Evolutionary conservation across 2,888 invertebrate species (phyloP).

Genomic region (Caenorhabditis doughertyi): DNA sequence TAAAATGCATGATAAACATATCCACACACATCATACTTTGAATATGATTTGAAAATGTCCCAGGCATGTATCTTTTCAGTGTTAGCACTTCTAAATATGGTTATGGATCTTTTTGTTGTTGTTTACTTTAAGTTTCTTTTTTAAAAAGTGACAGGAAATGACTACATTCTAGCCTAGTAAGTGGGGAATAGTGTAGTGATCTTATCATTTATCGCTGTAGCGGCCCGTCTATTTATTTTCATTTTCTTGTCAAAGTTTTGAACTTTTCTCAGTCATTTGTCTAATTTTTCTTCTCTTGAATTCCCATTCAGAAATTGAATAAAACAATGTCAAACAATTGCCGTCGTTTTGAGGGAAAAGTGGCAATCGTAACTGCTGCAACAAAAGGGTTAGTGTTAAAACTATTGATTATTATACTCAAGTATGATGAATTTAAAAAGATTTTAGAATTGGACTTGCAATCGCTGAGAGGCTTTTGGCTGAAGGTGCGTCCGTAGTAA

Average conservation of each 20-base stretch:
- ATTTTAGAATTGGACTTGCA: slow-evolving; percentile 89
- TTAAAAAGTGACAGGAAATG: not conserved
- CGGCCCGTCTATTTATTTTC: slow-evolving; percentile 2
- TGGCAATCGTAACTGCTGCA: slow-evolving; percentile 81
- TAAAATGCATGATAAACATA: no score
- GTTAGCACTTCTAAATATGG: not conserved
- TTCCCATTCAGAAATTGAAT: not conserved
- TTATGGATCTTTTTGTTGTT: not conserved
- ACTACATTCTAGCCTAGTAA: slow-evolving; percentile 45
- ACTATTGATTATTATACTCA: slow-evolving; percentile 6
- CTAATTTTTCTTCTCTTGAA: not conserved
- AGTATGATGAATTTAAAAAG: no score
- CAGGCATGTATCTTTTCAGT: no score
- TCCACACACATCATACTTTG: no score
- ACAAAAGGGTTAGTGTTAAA: slow-evolving; percentile 75
- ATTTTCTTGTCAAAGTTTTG: not conserved
- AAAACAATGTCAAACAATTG: slow-evolving; percentile 63
- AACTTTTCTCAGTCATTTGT: not conserved
- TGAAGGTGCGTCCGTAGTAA: slow-evolving; percentile 94
- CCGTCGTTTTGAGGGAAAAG: slow-evolving; percentile 77
- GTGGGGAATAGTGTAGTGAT: slow-evolving; percentile 52
- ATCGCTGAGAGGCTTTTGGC: slow-evolving; percentile 91
- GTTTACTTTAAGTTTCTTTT: not conserved
- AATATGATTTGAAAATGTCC: no score
- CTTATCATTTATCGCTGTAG: slow-evolving; percentile 31